Evolutionary conservation across 2,797 vertebrate species (phyloP).

Genomic region (Cossypha polioptera): DNA sequence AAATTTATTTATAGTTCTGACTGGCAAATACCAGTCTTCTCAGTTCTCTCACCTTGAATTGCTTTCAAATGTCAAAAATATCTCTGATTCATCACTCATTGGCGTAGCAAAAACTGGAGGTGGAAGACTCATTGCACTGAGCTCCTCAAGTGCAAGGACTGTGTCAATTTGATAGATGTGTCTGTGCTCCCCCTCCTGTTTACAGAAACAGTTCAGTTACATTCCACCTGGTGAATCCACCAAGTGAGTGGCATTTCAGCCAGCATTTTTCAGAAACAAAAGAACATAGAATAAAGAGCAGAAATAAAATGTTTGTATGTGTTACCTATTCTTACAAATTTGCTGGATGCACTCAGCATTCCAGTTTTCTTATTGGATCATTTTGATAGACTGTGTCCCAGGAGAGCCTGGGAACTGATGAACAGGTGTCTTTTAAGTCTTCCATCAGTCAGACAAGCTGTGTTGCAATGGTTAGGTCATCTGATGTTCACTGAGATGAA

Average conservation of each 20-base stretch:
- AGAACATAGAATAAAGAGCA: neutral
- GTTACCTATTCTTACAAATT: neutral
- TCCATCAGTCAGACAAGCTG: neutral
- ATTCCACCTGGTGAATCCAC: neutral
- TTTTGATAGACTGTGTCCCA: neutral
- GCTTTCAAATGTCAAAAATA: conserved; percentile 51
- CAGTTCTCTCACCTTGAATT: conserved; percentile 42
- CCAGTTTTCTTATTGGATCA: neutral
- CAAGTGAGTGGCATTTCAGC: neutral
- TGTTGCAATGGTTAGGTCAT: neutral
- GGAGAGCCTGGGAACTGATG: neutral
- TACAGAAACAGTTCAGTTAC: neutral
- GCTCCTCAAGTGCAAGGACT: conserved; percentile 20
- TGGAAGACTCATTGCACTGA: conserved; percentile 8
- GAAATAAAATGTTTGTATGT: neutral
- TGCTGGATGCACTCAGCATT: neutral
- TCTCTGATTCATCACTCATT: conserved; percentile 41
- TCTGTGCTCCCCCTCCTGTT: conserved; percentile 25
- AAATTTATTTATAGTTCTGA: conserved; percentile 49
- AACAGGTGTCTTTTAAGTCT: neutral
- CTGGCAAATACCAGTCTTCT: conserved; percentile 15
- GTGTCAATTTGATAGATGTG: conserved; percentile 16
- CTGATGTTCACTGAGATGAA: neutral
- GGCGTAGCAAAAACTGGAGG: conserved; percentile 33
- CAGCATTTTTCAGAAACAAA: neutral